Base-by-base conservation (phyloP, 2,113 vertebrate genomes). In the Miniopterus natalensis region DNA sequence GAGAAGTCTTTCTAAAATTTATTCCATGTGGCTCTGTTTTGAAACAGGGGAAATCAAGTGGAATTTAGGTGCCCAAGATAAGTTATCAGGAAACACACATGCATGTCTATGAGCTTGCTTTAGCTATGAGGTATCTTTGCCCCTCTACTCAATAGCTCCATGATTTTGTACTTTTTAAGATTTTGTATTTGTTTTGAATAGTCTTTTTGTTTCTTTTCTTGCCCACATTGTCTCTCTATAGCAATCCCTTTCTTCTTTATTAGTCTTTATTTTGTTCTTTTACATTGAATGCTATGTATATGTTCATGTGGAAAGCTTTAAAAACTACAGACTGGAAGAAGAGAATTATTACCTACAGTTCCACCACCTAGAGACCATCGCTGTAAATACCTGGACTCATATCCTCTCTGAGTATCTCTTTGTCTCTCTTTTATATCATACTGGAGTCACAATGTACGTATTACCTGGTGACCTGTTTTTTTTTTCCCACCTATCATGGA, bases 201-300 rank as follows among this genome's bases (percentile, higher is more conserved):
- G 66, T 85, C 81, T 84, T 63, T 91, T 23, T 66, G 6, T 80
- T 96, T 94, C 59, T 47, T 93, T 68, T 49, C 21, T 57, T 77
- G 70, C 80, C 87, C 57, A 42, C 31, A 20, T 45, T 59, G 17
- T 85, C 2, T 86, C 84, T 88, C 55, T 85, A 25, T 63, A 13
- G 40, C 47, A 65, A 15, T 75, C n/a, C 49, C 15, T 84, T 61
- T 92, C 31, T 95, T 94, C 65, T 95, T 70, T 87, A 66, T 90
- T 77, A 77, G 66, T 66, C 71, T 94, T 92, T 83, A 40, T 94
- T 92, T 93, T 93, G 29, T 84, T 96, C 91, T 65, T 90, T 95
- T 90, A 92, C 36, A n/a, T 21, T 53, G 63, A 74, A n/a, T 86
- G 65, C 55, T 65, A 57, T 31, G 49, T 90, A 11, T n/a, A 68